phyloP scores from a whole-genome alignment of 2,888 invertebrate species.

The Beris morrisii region DNA sequence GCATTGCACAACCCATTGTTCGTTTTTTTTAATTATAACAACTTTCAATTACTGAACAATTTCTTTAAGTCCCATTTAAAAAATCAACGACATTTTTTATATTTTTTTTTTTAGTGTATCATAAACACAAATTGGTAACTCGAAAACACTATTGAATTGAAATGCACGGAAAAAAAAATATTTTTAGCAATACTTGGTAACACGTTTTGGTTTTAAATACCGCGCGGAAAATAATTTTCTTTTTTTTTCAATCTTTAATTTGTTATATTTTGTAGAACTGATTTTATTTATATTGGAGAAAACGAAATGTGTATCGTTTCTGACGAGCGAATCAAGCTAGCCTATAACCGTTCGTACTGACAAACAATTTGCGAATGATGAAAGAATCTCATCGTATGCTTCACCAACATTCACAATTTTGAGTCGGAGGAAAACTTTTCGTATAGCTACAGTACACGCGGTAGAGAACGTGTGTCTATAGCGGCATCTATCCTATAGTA shows the following conservation, averaged over 20 bases:
- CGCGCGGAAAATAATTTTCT: too few relatives aligned
- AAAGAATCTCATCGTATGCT: slow-evolving; percentile 22
- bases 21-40: slow-evolving; percentile 7
- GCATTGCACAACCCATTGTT: slow-evolving; percentile 57
- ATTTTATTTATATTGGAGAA: too few relatives aligned
- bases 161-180: neutral
- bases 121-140: slow-evolving; percentile 6
- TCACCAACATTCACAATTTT: neutral
- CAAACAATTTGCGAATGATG: slow-evolving; percentile 56
- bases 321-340: too few relatives aligned
- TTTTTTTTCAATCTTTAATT: slow-evolving; percentile 24
- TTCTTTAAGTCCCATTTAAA: slow-evolving; percentile 4
- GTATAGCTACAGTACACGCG: too few relatives aligned
- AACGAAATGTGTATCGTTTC: too few relatives aligned
- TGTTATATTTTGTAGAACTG: neutral
- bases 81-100: too few relatives aligned
- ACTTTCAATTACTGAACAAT: slow-evolving; percentile 18
- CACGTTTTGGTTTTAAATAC: too few relatives aligned
- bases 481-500: too few relatives aligned
- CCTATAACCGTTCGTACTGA: slow-evolving; percentile 50
- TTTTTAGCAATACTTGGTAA: too few relatives aligned
- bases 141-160: slow-evolving; percentile 2
- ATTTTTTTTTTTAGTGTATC: slow-evolving; percentile 27
- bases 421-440: too few relatives aligned
- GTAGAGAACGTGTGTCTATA: too few relatives aligned